phyloP scores from a whole-genome alignment of 2,797 vertebrate genomes.

The Manis javanica region DNA sequence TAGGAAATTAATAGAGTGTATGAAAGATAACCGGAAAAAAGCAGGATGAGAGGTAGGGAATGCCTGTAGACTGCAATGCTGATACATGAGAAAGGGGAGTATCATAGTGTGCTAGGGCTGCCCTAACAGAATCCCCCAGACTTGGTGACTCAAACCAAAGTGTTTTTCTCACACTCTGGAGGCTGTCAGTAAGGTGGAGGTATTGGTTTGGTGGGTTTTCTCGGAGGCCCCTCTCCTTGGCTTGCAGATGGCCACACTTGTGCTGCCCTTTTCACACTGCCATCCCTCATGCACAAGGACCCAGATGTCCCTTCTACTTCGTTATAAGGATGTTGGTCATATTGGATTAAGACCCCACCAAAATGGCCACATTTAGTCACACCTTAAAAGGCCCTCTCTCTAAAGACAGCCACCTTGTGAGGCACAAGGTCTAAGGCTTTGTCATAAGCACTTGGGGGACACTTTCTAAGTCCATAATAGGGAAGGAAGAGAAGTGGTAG shows the following conservation, averaged over 20 bases:
- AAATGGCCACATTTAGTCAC: not conserved
- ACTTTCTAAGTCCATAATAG: not conserved
- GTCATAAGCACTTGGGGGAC: too few relatives aligned
- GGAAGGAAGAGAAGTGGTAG: not conserved
- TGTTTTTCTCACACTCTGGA: not conserved
- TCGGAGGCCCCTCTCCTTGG: too few relatives aligned
- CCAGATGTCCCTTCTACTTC: not conserved
- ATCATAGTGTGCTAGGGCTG: not conserved
- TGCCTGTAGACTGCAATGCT: not conserved
- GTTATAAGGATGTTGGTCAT: not conserved
- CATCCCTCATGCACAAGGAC: not conserved
- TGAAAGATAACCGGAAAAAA: not conserved
- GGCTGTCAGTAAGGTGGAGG: not conserved
- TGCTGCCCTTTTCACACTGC: rapidly evolving
- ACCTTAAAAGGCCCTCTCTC: not conserved
- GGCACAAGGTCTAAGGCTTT: not conserved
- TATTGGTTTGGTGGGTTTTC: rapidly evolving
- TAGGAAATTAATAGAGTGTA: not conserved
- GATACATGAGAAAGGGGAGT: not conserved
- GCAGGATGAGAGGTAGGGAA: not conserved
- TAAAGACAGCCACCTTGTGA: not conserved
- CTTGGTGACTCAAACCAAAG: not conserved
- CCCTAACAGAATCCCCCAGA: not conserved
- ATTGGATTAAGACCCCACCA: not conserved
- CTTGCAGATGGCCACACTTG: not conserved